These are phyloP conservation scores for Rattus rattus DNA, from an alignment of 2,113 vertebrate species.

Conservation along the genomic window DNA sequence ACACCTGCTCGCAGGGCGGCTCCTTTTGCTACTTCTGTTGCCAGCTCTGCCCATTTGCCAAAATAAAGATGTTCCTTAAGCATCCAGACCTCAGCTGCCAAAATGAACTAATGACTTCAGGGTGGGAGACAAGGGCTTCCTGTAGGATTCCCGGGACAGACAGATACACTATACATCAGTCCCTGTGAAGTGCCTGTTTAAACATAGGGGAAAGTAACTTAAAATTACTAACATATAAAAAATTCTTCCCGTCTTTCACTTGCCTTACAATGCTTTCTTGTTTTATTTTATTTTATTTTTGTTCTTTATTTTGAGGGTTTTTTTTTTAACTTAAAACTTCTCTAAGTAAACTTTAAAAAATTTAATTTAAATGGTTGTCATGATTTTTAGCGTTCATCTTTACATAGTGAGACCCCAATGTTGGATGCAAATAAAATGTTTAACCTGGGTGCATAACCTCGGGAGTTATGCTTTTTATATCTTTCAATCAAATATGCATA, in stretches of 20 bases:
- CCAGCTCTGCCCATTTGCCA: conserved; percentile 71
- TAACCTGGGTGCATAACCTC: neutral
- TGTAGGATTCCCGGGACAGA: conserved; percentile 35
- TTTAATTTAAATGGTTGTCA: neutral
- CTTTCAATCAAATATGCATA: neutral
- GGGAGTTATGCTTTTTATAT: conserved; percentile 13
- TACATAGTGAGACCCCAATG: neutral
- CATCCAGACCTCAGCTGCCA: conserved; percentile 58
- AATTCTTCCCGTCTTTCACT: conserved; percentile 6
- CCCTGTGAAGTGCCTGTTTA: neutral
- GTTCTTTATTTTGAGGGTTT: neutral
- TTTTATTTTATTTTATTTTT: neutral
- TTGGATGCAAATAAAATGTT: conserved; percentile 14
- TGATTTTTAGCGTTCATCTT: conserved; percentile 21
- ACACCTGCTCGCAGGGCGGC: neutral
- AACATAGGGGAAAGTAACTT: neutral
- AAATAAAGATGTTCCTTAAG: conserved; percentile 76
- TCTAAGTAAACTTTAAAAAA: conserved; percentile 17
- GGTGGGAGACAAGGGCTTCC: conserved; percentile 68
- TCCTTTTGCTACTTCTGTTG: conserved; percentile 73
- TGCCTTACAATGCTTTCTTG: neutral
- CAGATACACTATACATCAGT: conserved; percentile 29
- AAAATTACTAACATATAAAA: neutral
- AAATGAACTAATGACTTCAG: conserved; percentile 70
- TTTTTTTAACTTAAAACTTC: neutral